These are phyloP conservation scores for Amazona guildingii DNA, from an alignment of 2,113 vertebrate genomes.

Conservation along the genomic window DNA sequence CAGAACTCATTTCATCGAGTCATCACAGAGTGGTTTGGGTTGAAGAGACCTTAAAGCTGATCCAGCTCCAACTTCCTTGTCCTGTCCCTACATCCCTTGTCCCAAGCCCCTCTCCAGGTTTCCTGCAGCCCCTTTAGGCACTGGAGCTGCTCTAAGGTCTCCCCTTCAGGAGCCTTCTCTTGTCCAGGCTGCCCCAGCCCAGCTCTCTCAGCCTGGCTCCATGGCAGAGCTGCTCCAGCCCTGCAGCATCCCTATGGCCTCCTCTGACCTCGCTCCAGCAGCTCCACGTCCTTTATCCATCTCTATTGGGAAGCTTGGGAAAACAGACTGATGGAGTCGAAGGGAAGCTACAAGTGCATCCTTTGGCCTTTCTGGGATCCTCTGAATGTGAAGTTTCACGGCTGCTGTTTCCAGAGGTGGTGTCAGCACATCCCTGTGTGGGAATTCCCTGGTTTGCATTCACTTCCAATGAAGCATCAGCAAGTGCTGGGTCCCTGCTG, in stretches of 20 bases:
- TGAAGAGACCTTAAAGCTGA: too few relatives aligned
- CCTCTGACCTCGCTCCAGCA: background rate
- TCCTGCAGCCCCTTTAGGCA: background rate
- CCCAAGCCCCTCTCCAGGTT: background rate
- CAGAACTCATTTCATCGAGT: background rate
- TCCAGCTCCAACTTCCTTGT: background rate
- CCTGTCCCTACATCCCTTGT: background rate
- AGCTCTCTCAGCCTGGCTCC: background rate
- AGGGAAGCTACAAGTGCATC: background rate
- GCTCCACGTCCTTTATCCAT: background rate
- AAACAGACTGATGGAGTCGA: background rate
- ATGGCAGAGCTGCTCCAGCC: background rate
- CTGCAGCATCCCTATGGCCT: background rate
- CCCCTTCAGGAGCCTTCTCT: too few relatives aligned
- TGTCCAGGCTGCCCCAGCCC: too few relatives aligned
- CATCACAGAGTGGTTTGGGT: background rate
- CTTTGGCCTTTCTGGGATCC: background rate
- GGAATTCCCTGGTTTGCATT: background rate
- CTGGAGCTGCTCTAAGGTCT: too few relatives aligned
- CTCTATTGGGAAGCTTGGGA: background rate
- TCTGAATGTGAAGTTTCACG: background rate
- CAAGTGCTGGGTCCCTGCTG: background rate
- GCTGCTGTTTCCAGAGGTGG: background rate
- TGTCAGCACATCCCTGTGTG: background rate
- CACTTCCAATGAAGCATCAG: background rate